Percentiles rank a stretch among this genome's conserved stretches.
These are phyloP conservation scores for Montipora capricornis DNA, from an alignment of 64 coral and sea anemone species.

Conservation along the genomic window DNA sequence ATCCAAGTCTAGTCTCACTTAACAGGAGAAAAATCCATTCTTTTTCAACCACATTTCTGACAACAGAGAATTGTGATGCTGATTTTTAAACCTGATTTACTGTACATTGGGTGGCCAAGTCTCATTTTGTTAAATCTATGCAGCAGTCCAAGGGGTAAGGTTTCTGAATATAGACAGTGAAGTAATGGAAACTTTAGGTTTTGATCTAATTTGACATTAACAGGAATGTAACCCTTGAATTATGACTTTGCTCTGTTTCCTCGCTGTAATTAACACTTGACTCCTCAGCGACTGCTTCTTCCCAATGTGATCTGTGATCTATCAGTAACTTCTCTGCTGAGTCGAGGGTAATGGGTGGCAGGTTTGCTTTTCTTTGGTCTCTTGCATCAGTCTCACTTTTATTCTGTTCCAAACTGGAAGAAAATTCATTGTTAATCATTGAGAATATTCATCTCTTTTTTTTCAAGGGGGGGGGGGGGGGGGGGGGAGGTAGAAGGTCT, in stretches of 20 bases:
- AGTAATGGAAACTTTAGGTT: too few relatives aligned
- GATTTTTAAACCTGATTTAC: background rate
- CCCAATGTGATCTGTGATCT: background rate
- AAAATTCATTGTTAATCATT: background rate
- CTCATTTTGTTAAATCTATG: too few relatives aligned
- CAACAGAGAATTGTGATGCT: background rate
- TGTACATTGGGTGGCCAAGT: too few relatives aligned
- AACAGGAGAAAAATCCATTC: background rate
- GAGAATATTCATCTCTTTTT: too few relatives aligned
- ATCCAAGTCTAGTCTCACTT: constrained; percentile 32
- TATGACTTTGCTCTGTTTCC: background rate
- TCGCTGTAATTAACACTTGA: background rate
- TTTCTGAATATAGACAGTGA: too few relatives aligned
- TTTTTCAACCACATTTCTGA: background rate
- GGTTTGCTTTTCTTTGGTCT: background rate
- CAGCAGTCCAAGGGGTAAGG: too few relatives aligned
- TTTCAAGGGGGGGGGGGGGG: too few relatives aligned
- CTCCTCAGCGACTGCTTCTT: background rate
- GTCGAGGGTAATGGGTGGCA: background rate
- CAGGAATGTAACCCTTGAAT: constrained; percentile 22
- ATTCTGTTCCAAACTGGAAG: background rate
- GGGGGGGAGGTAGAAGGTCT: too few relatives aligned
- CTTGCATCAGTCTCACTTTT: background rate
- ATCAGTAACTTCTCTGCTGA: background rate
- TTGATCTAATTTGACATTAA: background rate